Conservation (phyloP, 2,113 vertebrate species). For the Pongo pygmaeus region DNA sequence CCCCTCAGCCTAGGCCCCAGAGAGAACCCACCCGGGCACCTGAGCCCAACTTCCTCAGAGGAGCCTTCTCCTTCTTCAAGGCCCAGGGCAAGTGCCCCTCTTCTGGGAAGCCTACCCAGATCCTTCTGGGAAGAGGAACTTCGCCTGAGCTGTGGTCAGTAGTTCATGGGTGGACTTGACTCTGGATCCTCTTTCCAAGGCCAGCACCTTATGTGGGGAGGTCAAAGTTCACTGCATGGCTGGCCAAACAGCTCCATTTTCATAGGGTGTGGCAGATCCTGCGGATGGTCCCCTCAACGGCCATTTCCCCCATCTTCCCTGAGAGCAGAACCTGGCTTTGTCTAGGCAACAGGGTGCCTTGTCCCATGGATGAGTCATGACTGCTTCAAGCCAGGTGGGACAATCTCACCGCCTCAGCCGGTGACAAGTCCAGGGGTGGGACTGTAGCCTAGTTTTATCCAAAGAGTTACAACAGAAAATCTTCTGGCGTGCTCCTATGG, state of each 20-base stretch:
- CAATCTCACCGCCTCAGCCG: not conserved
- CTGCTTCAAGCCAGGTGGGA: not conserved
- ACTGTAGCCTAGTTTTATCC: not conserved
- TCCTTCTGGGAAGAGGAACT: not conserved
- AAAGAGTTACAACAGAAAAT: not conserved
- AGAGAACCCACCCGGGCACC: not conserved
- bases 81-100: not conserved
- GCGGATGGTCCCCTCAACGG: not conserved
- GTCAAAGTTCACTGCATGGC: not conserved
- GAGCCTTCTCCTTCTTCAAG: not conserved
- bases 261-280: accelerated
- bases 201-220: not conserved
- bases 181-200: not conserved
- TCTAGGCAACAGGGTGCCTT: not conserved
- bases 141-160: not conserved
- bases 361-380: not conserved
- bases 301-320: not conserved
- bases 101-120: not conserved
- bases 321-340: not conserved
- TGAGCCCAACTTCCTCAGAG: not conserved
- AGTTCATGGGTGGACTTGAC: not conserved
- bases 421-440: not conserved
- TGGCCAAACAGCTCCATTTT: not conserved
- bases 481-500: not conserved
- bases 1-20: not conserved